Base-by-base conservation (phyloP, 1,140 invertebrate species). In the Drosophila varians region DNA sequence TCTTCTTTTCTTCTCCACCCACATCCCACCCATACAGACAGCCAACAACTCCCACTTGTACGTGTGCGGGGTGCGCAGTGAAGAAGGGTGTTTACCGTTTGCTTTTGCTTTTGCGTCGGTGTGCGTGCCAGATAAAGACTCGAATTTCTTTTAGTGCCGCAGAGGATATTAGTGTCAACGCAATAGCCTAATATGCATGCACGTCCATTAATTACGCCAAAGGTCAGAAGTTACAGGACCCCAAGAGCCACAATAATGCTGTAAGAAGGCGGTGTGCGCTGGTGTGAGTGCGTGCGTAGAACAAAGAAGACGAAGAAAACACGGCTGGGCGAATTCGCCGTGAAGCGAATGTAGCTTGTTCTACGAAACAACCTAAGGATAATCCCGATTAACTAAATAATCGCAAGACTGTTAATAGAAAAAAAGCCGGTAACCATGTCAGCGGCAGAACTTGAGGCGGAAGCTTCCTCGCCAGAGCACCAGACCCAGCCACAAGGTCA, bases 201-300 rank as follows among this genome's bases (percentile, higher is more conserved):
- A 86, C 52, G 71, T 60, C 61, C 71, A 86, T 80, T 87, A 86
- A 80, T 80, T 80, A 80, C 76, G 72, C 42, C 28, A 86, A 87
- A 86, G 80, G 80, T 86, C 82, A 86, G 65, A 86, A 73, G 80
- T 86, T 87, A 80, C 64, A 77, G 77, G 66, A 80, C 71, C 62
- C 49, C 58, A 78, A 40, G 42, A 54, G 52, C 34, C 55, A 54
- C 40, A 52, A 75, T 79, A 77, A 57, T 78, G 48, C 71, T 74
- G 61, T 83, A 72, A 49, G 77, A 48, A 52, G 57, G 21, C 51
- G 45, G 58, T 18, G 31, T 49, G 43, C 42, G 55, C 38, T 34
- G 54, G 55, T 64, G 56, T 42, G 38, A 55, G 60, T 61, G 60
- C 55, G 55, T 64, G 60, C 38, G n/a, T 47, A 48, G 51, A 77